Percentiles rank a stretch among this genome's conserved stretches.
These are phyloP conservation scores for Meloidogyne exigua DNA, from an alignment of 1,140 invertebrate species.

Conservation along the genomic window DNA sequence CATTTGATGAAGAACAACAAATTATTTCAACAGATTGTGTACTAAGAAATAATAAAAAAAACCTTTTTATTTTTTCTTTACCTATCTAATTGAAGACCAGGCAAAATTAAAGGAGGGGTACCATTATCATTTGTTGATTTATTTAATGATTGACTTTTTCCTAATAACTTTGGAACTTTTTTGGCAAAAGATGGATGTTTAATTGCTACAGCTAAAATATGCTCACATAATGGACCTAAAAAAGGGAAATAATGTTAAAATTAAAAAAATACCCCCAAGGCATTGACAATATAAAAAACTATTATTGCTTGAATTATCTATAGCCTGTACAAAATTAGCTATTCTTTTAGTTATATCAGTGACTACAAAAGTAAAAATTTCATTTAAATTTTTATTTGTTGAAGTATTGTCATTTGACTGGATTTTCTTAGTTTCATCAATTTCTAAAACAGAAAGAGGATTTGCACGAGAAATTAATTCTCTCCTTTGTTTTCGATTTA, in stretches of 20 bases:
- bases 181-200: slow-evolving; percentile 17
- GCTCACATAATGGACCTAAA: slow-evolving; percentile 15
- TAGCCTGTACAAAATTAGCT: slow-evolving; percentile 15
- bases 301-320: not conserved
- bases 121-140: not conserved
- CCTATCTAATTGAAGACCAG: slow-evolving; percentile 25
- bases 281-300: not conserved
- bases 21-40: slow-evolving; percentile 22
- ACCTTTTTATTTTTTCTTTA: not conserved
- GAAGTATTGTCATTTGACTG: not conserved
- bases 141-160: not conserved
- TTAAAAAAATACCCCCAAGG: not conserved
- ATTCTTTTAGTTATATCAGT: not conserved
- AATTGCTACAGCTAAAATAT: slow-evolving; percentile 19
- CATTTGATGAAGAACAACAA: slow-evolving; percentile 20
- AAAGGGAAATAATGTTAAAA: not conserved
- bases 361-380: slow-evolving; percentile 17
- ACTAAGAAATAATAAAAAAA: slow-evolving; percentile 4
- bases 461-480: slow-evolving; percentile 27
- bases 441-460: slow-evolving; percentile 15
- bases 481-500: slow-evolving; percentile 19
- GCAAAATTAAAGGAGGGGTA: slow-evolving; percentile 7
- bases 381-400: not conserved
- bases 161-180: slow-evolving; percentile 14
- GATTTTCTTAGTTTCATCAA: slow-evolving; percentile 7